Conservation (phyloP, 2,797 vertebrate genomes). For the Lophotriccus pileatus region DNA sequence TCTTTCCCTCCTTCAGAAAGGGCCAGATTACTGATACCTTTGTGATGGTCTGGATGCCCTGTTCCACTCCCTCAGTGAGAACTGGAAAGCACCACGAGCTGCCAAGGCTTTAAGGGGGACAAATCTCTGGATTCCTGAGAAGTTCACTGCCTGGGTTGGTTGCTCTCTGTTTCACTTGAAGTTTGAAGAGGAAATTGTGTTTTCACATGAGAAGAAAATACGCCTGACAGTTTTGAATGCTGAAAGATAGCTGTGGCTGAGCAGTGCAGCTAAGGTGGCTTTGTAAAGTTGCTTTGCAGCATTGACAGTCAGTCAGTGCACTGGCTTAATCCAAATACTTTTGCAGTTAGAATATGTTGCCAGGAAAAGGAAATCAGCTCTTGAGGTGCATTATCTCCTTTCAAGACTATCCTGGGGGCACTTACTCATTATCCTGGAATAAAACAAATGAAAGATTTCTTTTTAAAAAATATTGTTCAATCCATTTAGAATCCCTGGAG, state of each 20-base stretch:
- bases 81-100: neutral
- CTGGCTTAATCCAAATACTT: constrained; percentile 14
- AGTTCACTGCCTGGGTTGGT: neutral
- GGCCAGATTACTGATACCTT: neutral
- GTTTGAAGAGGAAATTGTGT: constrained; percentile 42
- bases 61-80: neutral
- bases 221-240: constrained; percentile 35
- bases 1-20: neutral
- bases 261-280: neutral
- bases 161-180: neutral
- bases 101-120: neutral
- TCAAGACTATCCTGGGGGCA: constrained; percentile 51
- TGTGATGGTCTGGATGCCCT: neutral
- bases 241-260: neutral
- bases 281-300: neutral
- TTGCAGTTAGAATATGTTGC: neutral
- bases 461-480: constrained; percentile 37
- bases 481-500: constrained; percentile 58
- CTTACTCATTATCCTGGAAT: constrained; percentile 29
- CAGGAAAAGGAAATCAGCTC: constrained; percentile 5
- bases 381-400: constrained; percentile 54
- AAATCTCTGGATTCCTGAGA: neutral
- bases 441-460: constrained; percentile 56
- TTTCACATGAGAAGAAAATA: constrained; percentile 22
- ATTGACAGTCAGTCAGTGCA: constrained; percentile 51